Percentiles rank a stretch among this genome's conserved stretches.
phyloP scores from a whole-genome alignment of 2,888 invertebrate genomes.

The Abrostola tripartita region DNA sequence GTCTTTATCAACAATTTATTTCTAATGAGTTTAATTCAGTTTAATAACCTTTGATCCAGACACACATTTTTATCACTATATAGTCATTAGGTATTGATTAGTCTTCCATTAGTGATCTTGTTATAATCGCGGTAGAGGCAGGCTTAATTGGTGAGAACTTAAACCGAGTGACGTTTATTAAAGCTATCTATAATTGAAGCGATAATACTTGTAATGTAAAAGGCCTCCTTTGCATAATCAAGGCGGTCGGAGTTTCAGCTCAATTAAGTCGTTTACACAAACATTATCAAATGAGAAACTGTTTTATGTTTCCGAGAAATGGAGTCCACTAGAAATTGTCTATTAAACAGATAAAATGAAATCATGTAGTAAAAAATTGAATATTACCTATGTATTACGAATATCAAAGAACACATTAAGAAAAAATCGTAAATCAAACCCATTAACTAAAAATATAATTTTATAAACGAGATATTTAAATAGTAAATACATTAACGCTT shows the following conservation, averaged over 20 bases:
- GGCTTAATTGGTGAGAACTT: slow-evolving; percentile 49
- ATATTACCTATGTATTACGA: no score
- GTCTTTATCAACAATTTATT: slow-evolving; percentile 5
- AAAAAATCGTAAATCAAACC: no score
- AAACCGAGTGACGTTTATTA: slow-evolving; percentile 46
- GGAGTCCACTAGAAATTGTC: background rate
- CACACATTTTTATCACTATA: slow-evolving; percentile 15
- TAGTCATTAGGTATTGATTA: slow-evolving; percentile 44
- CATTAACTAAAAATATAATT: no score
- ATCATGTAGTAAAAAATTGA: background rate
- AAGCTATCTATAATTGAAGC: slow-evolving; percentile 57
- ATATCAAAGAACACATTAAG: no score
- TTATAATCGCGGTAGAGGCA: slow-evolving; percentile 30
- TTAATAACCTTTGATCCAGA: slow-evolving; percentile 11
- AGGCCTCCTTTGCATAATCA: slow-evolving; percentile 56
- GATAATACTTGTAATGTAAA: slow-evolving; percentile 48
- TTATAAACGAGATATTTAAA: no score
- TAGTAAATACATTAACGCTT: no score
- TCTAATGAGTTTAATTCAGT: slow-evolving; percentile 7
- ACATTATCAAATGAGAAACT: slow-evolving; percentile 32
- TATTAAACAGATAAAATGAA: background rate
- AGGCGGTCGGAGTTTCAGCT: slow-evolving; percentile 28
- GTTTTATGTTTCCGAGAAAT: slow-evolving; percentile 8
- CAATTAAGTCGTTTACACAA: slow-evolving; percentile 46
- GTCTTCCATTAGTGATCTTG: slow-evolving; percentile 34